Evolutionary conservation across 1,140 invertebrate species (phyloP).

Genomic region (Dreissena rostriformis): DNA sequence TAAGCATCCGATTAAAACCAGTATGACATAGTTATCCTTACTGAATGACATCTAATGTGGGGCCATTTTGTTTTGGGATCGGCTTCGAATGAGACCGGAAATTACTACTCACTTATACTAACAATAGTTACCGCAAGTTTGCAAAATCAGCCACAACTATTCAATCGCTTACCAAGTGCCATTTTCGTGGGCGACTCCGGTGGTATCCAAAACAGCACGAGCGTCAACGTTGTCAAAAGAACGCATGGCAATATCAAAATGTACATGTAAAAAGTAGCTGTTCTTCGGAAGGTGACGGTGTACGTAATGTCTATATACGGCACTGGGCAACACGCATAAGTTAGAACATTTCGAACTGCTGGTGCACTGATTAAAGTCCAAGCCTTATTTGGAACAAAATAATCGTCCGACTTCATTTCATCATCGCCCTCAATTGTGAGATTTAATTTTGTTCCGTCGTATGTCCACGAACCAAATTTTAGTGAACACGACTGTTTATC

Average conservation of each 20-base stretch:
- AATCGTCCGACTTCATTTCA: constrained; percentile 69
- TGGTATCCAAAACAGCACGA: constrained; percentile 82
- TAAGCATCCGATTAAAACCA: too few relatives aligned
- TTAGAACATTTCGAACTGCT: constrained; percentile 66
- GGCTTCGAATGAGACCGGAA: too few relatives aligned
- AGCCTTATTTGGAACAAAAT: constrained; percentile 78
- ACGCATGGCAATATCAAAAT: constrained; percentile 81
- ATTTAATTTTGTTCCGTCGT: constrained; percentile 78
- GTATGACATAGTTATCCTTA: too few relatives aligned
- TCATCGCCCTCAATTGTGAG: constrained; percentile 57
- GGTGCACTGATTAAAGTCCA: constrained; percentile 77
- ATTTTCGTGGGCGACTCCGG: constrained; percentile 82
- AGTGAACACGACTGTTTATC: constrained; percentile 79
- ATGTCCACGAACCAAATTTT: constrained; percentile 82
- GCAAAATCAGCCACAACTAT: too few relatives aligned
- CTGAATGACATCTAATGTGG: too few relatives aligned
- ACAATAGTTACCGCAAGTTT: too few relatives aligned
- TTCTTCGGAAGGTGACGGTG: constrained; percentile 75
- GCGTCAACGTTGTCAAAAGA: constrained; percentile 79
- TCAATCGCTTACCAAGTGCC: constrained; percentile 76
- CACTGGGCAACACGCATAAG: constrained; percentile 79
- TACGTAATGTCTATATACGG: constrained; percentile 80
- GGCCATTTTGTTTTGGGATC: too few relatives aligned
- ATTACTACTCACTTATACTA: too few relatives aligned
- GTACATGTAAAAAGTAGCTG: constrained; percentile 80